Percentiles rank a stretch among this genome's conserved stretches.
Conservation (phyloP, 2,113 vertebrate species). For the Symphodus melops region DNA sequence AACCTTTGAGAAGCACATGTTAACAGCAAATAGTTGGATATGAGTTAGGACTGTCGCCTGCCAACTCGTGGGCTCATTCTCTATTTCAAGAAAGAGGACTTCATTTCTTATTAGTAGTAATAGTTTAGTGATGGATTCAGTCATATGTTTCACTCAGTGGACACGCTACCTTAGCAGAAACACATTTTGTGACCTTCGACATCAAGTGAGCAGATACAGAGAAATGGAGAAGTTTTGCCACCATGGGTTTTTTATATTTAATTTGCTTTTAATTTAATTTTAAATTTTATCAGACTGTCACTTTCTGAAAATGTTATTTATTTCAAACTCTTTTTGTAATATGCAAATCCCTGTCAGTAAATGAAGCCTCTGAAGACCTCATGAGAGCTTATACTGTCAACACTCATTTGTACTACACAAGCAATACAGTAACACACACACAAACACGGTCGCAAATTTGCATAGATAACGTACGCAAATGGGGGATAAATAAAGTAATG, state of each 20-base stretch:
- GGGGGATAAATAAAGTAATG: not conserved
- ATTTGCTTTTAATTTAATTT: conserved; percentile 9
- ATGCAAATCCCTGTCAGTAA: conserved; percentile 1
- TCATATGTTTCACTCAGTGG: not conserved
- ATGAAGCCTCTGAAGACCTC: conserved; percentile 25
- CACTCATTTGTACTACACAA: conserved; percentile 23
- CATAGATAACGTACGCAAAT: not conserved
- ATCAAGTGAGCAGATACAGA: not conserved
- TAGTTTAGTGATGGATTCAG: not conserved
- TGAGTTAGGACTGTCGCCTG: not conserved
- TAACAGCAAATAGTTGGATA: not conserved
- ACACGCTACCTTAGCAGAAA: not conserved
- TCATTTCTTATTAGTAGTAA: not conserved
- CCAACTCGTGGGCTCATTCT: too few relatives aligned
- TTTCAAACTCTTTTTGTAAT: not conserved
- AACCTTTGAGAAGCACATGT: too few relatives aligned
- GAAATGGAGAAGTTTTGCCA: not conserved
- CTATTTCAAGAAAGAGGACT: not conserved
- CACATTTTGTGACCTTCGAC: not conserved
- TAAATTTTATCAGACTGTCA: not conserved
- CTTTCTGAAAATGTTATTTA: conserved; percentile 2
- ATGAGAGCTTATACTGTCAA: conserved; percentile 31
- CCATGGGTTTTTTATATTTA: not conserved
- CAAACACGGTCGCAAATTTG: not conserved
- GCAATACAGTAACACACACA: conserved; percentile 19